Percentiles rank a stretch among this genome's conserved stretches.
Conservation (phyloP, 2,888 invertebrate genomes). For the Melolontha melolontha region DNA sequence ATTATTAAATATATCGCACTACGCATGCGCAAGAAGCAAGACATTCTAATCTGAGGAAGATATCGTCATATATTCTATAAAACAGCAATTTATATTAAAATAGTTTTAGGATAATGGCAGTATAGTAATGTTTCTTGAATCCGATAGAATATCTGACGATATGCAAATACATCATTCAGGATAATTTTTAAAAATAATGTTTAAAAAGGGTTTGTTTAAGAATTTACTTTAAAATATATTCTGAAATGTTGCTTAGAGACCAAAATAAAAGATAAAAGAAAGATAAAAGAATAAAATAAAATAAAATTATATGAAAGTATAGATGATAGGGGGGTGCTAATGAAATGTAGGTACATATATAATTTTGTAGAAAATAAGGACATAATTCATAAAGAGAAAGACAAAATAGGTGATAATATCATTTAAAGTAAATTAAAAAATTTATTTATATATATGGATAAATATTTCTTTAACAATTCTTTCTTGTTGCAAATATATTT, state of each 20-base stretch:
- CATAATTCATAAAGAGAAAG: too few relatives aligned
- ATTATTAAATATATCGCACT: slow-evolving; percentile 48
- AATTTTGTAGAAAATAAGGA: too few relatives aligned
- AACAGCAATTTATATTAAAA: neutral
- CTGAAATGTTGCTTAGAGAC: slow-evolving; percentile 3
- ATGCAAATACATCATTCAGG: too few relatives aligned
- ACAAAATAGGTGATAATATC: too few relatives aligned
- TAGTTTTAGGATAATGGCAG: too few relatives aligned
- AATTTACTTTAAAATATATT: slow-evolving; percentile 7
- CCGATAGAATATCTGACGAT: too few relatives aligned
- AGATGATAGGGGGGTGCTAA: slow-evolving; percentile 6
- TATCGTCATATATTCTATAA: neutral
- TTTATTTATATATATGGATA: too few relatives aligned
- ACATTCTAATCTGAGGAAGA: slow-evolving; percentile 41
- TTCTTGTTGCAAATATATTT: too few relatives aligned
- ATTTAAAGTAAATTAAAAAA: too few relatives aligned
- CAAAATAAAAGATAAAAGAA: slow-evolving; percentile 10
- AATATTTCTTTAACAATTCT: too few relatives aligned
- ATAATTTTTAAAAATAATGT: neutral
- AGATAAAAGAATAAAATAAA: neutral
- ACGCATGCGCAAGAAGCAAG: slow-evolving; percentile 58
- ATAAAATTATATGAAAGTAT: slow-evolving; percentile 17
- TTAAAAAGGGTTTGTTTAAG: neutral
- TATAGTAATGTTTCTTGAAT: too few relatives aligned
- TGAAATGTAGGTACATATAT: neutral